Conservation (phyloP, 2,797 vertebrate species). For the Cephalopachus bancanus region DNA sequence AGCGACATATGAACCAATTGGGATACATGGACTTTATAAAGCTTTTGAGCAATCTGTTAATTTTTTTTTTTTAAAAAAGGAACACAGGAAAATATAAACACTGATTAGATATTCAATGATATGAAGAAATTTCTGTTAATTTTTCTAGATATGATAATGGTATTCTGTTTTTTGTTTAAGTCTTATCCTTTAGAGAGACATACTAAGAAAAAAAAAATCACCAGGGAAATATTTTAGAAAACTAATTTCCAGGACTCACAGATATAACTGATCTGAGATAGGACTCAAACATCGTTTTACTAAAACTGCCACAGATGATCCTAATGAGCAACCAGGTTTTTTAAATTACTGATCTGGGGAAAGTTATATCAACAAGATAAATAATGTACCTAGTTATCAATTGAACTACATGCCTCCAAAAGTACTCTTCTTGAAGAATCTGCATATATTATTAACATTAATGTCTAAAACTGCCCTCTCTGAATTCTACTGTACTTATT, state of each 20-base stretch:
- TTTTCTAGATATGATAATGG: slow-evolving; percentile 17
- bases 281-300: neutral
- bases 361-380: slow-evolving; percentile 18
- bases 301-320: neutral
- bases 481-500: slow-evolving; percentile 52
- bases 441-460: slow-evolving; percentile 16
- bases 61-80: neutral
- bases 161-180: neutral
- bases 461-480: slow-evolving; percentile 43
- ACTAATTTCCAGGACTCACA: neutral
- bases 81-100: slow-evolving; percentile 19
- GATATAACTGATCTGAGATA: neutral
- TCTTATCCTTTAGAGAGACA: neutral
- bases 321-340: neutral
- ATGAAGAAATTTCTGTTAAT: slow-evolving; percentile 15
- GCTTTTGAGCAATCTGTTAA: neutral
- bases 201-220: slow-evolving; percentile 36
- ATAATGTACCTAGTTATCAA: neutral
- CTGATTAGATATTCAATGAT: neutral
- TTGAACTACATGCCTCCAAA: neutral
- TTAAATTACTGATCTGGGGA: neutral
- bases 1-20: neutral
- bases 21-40: neutral
- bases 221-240: neutral
- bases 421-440: slow-evolving; percentile 39